Conservation (phyloP, 2,113 vertebrate genomes). For the Lepisosteus osseus region DNA sequence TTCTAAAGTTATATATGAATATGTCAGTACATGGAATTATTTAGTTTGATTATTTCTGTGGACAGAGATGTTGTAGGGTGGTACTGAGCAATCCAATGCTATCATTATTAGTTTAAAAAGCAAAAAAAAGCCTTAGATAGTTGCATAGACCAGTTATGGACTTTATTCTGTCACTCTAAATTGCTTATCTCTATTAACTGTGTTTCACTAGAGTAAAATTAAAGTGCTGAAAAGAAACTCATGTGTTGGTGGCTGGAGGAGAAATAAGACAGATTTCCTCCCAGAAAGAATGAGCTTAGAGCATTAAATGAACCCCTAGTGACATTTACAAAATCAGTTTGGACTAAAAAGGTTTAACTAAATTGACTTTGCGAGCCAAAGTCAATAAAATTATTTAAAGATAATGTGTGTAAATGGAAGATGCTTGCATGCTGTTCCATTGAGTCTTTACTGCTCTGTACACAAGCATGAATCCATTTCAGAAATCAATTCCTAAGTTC, state of each 20-base stretch:
- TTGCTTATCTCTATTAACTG: slow-evolving; percentile 19
- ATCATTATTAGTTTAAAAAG: no score
- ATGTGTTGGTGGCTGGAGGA: slow-evolving; percentile 36
- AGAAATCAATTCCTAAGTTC: no score
- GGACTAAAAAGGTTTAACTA: slow-evolving; percentile 49
- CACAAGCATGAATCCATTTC: not conserved
- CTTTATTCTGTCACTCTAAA: not conserved
- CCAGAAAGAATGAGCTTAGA: slow-evolving; percentile 45
- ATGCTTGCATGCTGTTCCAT: not conserved
- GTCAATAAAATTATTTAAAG: slow-evolving; percentile 53
- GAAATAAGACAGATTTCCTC: slow-evolving; percentile 45
- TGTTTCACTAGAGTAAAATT: slow-evolving; percentile 37
- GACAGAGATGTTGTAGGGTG: no score
- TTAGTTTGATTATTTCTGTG: no score
- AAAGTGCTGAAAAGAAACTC: slow-evolving; percentile 27
- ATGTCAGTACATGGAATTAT: no score
- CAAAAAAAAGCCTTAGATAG: not conserved
- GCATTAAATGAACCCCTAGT: slow-evolving; percentile 39
- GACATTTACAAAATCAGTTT: slow-evolving; percentile 52
- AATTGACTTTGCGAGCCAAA: slow-evolving; percentile 42
- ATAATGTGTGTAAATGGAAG: slow-evolving; percentile 6
- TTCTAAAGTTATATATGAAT: no score
- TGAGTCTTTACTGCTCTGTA: not conserved
- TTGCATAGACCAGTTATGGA: not conserved
- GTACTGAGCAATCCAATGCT: no score